Evolutionary conservation across 1,140 invertebrate species (phyloP).

Genomic region (Coboldia fuscipes): DNA sequence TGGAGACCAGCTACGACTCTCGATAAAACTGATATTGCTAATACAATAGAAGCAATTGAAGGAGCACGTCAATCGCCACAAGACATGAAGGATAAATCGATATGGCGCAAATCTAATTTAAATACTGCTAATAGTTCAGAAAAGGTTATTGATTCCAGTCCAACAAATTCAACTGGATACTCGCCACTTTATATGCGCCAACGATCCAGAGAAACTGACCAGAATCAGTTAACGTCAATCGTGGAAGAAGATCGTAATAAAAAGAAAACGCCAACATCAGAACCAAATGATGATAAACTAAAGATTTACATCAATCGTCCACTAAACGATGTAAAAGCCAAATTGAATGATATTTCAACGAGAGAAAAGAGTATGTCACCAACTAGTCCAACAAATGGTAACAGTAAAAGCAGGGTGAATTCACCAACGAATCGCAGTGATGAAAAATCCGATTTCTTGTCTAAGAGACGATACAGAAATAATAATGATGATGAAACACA

Average conservation of each 20-base stretch:
- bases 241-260: conserved; percentile 29
- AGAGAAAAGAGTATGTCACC: not conserved
- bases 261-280: conserved; percentile 21
- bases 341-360: not conserved
- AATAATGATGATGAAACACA: conserved; percentile 23
- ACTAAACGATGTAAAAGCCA: too few relatives aligned
- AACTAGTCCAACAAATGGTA: conserved; percentile 2
- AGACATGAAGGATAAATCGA: conserved; percentile 48
- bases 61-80: conserved; percentile 31
- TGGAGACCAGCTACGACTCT: conserved; percentile 55
- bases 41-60: conserved; percentile 69
- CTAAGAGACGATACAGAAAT: too few relatives aligned
- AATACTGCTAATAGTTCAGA: conserved; percentile 39
- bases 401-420: conserved; percentile 6
- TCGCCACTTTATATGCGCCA: conserved; percentile 14
- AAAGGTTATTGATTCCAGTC: too few relatives aligned
- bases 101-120: conserved; percentile 50
- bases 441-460: too few relatives aligned
- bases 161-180: conserved; percentile 8
- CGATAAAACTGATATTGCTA: conserved; percentile 61
- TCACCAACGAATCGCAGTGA: conserved; percentile 1
- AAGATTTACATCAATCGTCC: conserved; percentile 33
- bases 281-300: conserved; percentile 22
- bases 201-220: conserved; percentile 12
- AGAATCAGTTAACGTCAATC: conserved; percentile 24